phyloP scores from a whole-genome alignment of 1,140 invertebrate species.

The Psilanteris sp. region DNA sequence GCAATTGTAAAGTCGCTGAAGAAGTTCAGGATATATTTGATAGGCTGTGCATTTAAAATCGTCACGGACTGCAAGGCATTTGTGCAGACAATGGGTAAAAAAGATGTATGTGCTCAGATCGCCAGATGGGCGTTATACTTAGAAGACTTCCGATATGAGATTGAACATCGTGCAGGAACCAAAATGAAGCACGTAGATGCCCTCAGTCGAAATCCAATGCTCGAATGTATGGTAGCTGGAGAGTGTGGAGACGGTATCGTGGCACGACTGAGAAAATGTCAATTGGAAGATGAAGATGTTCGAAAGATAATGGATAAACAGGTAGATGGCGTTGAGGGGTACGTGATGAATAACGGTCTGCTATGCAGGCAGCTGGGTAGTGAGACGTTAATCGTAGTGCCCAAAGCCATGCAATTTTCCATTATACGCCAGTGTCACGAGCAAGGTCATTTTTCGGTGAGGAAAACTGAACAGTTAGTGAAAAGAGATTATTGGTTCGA shows the following conservation, averaged over 20 bases:
- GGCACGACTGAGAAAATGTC: no score
- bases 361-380: constrained; percentile 11
- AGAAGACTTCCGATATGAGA: not conserved
- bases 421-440: constrained; percentile 22
- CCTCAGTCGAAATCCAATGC: not conserved
- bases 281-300: no score
- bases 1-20: not conserved
- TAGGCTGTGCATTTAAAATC: not conserved
- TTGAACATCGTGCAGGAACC: not conserved
- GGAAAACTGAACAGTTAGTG: constrained; percentile 18
- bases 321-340: no score
- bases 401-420: constrained; percentile 15
- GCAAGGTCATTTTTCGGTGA: constrained; percentile 13
- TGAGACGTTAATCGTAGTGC: constrained; percentile 10
- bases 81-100: not conserved
- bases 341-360: not conserved
- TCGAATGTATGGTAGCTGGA: no score
- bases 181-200: not conserved
- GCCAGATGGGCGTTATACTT: not conserved
- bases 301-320: no score
- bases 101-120: not conserved
- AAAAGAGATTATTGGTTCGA: constrained; percentile 33
- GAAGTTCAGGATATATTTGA: not conserved
- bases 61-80: not conserved
- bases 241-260: no score